phyloP scores from a whole-genome alignment of 2,113 vertebrate species.

The Triplophysa rosa region DNA sequence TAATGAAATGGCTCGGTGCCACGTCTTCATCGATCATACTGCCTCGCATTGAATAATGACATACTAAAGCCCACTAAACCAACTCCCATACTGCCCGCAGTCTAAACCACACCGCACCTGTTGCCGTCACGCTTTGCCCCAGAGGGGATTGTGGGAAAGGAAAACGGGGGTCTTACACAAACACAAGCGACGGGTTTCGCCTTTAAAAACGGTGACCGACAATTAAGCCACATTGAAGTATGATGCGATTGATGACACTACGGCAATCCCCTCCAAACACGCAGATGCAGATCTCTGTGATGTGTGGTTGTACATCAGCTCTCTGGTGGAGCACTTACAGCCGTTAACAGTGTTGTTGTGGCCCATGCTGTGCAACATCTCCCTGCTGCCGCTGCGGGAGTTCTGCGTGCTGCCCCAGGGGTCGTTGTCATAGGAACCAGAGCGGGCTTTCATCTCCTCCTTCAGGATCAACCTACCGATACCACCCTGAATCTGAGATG shows the following conservation, averaged over 20 bases:
- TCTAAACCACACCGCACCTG: slow-evolving; percentile 16
- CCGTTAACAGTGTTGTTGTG: slow-evolving; percentile 93
- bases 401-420: slow-evolving; percentile 94
- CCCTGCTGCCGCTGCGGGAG: slow-evolving; percentile 90
- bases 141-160: slow-evolving; percentile 4
- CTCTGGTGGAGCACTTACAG: slow-evolving; percentile 79
- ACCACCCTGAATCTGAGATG: slow-evolving; percentile 87
- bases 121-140: slow-evolving; percentile 10
- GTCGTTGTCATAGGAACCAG: slow-evolving; percentile 91
- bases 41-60: background rate
- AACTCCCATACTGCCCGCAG: slow-evolving; percentile 44
- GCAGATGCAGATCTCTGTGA: background rate
- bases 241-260: background rate
- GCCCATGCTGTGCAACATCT: slow-evolving; percentile 85
- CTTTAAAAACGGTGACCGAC: background rate
- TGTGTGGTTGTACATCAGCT: background rate
- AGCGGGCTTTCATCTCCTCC: slow-evolving; percentile 98
- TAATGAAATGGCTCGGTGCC: slow-evolving; percentile 28
- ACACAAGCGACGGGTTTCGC: slow-evolving; percentile 6
- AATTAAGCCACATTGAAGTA: background rate
- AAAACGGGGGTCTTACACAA: slow-evolving; percentile 40
- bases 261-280: background rate
- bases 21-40: slow-evolving; percentile 1
- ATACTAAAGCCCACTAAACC: background rate
- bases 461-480: slow-evolving; percentile 97